Percentiles rank a stretch among this genome's conserved stretches.
Conservation (phyloP, 2,113 vertebrate species). For the Heterochromis multidens region DNA sequence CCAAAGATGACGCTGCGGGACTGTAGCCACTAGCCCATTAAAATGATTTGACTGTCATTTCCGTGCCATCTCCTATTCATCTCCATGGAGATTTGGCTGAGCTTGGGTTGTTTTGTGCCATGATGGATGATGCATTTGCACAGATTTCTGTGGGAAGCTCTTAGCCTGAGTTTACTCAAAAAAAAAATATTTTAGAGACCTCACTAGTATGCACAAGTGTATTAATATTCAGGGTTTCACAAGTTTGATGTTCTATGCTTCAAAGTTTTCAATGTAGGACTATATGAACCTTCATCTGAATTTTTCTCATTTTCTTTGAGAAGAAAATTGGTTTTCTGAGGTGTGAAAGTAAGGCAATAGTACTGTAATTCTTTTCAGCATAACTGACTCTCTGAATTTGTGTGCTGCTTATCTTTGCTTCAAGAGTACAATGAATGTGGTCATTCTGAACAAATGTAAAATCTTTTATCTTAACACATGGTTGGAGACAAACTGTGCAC, state of each 20-base stretch:
- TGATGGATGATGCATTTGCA: background rate
- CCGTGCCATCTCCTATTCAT: slow-evolving; percentile 12
- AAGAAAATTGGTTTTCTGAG: background rate
- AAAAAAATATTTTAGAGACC: background rate
- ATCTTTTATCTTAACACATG: background rate
- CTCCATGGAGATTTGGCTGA: slow-evolving; percentile 5
- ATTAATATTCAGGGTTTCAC: background rate
- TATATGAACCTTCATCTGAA: background rate
- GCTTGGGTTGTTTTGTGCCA: background rate
- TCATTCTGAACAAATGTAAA: background rate
- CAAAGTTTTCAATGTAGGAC: background rate
- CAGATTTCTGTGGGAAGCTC: background rate
- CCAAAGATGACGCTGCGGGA: background rate
- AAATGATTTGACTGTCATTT: slow-evolving; percentile 44
- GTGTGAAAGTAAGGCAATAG: background rate
- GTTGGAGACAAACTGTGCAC: background rate
- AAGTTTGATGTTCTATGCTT: background rate
- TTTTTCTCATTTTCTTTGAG: background rate
- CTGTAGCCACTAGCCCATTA: slow-evolving; percentile 29
- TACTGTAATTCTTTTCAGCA: background rate
- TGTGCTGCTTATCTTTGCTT: background rate
- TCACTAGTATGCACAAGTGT: background rate
- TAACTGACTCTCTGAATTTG: background rate
- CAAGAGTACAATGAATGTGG: background rate
- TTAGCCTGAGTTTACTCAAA: background rate